phyloP scores from a whole-genome alignment of 2,888 invertebrate species.

The Andrena chrysosceles region DNA sequence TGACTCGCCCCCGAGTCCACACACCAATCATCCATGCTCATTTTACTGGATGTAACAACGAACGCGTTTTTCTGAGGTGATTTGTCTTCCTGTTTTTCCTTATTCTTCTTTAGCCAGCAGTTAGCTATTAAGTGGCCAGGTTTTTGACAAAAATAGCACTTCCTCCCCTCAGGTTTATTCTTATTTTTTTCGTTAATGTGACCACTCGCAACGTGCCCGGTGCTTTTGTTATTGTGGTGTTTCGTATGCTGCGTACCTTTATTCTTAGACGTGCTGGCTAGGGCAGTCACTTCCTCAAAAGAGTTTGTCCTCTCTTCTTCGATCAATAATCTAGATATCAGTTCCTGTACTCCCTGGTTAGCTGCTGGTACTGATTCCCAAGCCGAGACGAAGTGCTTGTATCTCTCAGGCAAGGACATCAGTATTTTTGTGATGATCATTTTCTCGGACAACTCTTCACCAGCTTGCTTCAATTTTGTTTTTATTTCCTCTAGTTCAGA shows the following conservation, averaged over 20 bases:
- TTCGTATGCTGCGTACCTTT: no score
- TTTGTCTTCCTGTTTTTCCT: not conserved
- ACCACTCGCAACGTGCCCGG: no score
- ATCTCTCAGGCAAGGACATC: not conserved
- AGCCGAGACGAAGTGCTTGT: not conserved
- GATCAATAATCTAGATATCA: not conserved
- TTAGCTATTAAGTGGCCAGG: no score
- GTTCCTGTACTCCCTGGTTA: not conserved
- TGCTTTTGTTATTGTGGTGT: no score
- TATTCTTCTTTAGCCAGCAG: no score
- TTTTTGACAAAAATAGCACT: no score
- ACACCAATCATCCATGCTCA: not conserved
- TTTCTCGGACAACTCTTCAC: not conserved
- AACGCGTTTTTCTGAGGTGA: not conserved
- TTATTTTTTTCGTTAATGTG: no score
- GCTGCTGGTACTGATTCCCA: not conserved
- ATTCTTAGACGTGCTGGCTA: no score
- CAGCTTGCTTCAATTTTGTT: not conserved
- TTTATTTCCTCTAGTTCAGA: not conserved
- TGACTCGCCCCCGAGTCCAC: not conserved
- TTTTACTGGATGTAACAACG: no score
- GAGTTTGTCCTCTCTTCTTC: constrained; percentile 4
- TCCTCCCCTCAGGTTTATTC: no score
- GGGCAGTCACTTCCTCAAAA: no score
- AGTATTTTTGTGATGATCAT: not conserved